Percentiles rank a stretch among this genome's conserved stretches.
These are phyloP conservation scores for Thinocorus orbignyianus DNA, from an alignment of 2,113 vertebrate genomes.

Conservation along the genomic window DNA sequence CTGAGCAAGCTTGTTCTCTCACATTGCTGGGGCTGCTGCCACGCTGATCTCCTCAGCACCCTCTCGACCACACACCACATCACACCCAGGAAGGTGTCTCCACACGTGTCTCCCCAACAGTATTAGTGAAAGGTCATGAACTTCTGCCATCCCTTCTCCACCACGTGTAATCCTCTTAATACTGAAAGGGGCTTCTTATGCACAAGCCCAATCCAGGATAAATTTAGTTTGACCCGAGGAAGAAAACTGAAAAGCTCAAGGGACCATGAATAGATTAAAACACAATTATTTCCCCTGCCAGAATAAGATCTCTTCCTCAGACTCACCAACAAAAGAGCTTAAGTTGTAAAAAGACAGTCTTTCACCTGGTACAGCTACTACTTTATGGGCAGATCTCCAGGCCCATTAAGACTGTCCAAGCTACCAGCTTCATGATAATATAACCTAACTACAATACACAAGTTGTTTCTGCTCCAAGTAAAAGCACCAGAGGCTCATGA, in stretches of 20 bases:
- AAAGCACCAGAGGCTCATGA: not conserved
- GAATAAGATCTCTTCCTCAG: not conserved
- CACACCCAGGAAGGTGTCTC: not conserved
- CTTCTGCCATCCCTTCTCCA: not conserved
- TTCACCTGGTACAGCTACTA: not conserved
- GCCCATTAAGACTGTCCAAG: not conserved
- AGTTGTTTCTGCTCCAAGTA: not conserved
- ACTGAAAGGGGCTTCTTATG: slow-evolving; percentile 23
- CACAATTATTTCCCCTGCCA: not conserved
- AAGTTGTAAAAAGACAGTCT: not conserved
- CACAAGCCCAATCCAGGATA: not conserved
- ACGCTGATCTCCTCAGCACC: not conserved
- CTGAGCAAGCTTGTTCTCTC: not conserved
- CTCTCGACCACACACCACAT: not conserved
- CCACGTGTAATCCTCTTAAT: slow-evolving; percentile 34
- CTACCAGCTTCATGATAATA: not conserved
- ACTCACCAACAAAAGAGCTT: not conserved
- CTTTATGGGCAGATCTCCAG: not conserved
- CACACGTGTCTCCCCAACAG: slow-evolving; percentile 11
- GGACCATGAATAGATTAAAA: not conserved
- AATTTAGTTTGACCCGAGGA: slow-evolving; percentile 40
- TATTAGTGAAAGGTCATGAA: slow-evolving; percentile 17
- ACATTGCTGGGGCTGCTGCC: not conserved
- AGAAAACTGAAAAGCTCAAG: slow-evolving; percentile 1
- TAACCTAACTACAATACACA: not conserved